Base-by-base conservation (phyloP, 2,113 vertebrate genomes). In the Chelonoidis abingdonii region DNA sequence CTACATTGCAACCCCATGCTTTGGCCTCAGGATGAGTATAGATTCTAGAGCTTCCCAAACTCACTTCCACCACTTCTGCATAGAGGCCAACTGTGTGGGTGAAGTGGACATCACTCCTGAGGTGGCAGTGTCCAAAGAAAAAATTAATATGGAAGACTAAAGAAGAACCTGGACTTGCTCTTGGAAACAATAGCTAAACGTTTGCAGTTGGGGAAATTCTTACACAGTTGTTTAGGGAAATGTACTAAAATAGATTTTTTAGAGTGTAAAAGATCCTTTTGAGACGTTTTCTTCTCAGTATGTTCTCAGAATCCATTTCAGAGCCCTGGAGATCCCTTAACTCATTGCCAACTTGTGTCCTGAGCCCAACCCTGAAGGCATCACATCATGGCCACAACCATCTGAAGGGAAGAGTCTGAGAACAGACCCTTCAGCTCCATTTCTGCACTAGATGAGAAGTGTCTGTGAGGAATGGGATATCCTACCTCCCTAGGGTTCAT, bases 11-110 rank as follows among this genome's bases (percentile, higher is more conserved):
- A 29, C n/a, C 24, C 57, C 21, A 5, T 49, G 5, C 5, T 81
- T 54, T 87, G 5, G 11, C 57, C 76, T 41, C 53, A 41, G 7
- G 3, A 4, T 12, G 3, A 25, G 49, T 25, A 5, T 31, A 79
- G 86, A 84, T 27, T 35, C 16, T 16, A 69, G 27, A 10, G 57
- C 5, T 75, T 92, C 21, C 5, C n/a, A 31, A 59, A 59, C 44
- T 44, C 1, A 3, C 2, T 6, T 31, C 80, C 5, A 10, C 35
- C 29, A 6, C 25, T 31, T 86, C 22, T 22, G n/a, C 2, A 5
- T 38, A 49, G 86, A 86, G 38, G 22, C 13, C 49, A 27, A 0
- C n/a, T 78, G 29, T 10, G 4, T 29, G 14, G 14, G 53, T 38
- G 2, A 86, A 90, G 35, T 65, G 16, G 31, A 7, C 7, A 59